Evolutionary conservation across 1,140 invertebrate genomes (phyloP), one percentile per base, ranked within the genome.

Genomic region (Pogonognathellus flavescens): DNA sequence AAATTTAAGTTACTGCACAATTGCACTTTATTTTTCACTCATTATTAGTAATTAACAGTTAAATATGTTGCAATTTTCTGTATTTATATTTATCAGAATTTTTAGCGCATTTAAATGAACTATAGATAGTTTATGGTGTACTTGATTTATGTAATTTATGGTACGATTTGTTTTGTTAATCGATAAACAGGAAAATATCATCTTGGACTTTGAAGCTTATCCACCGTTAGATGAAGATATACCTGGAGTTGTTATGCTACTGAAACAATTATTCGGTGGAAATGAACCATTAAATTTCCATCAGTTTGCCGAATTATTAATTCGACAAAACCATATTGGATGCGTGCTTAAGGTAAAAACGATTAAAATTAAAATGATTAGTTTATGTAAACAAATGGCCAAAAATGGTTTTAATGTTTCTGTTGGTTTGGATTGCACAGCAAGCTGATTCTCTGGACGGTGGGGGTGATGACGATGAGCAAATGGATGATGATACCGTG

Each of bases 321-420:
- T 84, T 9, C 52, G 49, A 16, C 83, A 84, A 18, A 84, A 84
- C 41, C 80, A 84, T 53, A 25, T 84, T 49, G 83, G 83, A 31
- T 80, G 83, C 41, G 83, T 84, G 11, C 70, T 84, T 11, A 84
- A 84, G 83, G 83, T 84, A 66, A 57, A 10, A 41, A 7, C 2
- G 52, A 14, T 81, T 50, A 20, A 5, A 55, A 53, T 20, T 3
- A n/a, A 9, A 18, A 62, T 9, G 1, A 62, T n/a, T 52, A 5
- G 8, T 55, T 55, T 14, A 55, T 55, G 10, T 55, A 55, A 55
- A 55, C 53, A 57, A n/a, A n/a, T n/a, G n/a, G n/a, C n/a, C n/a
- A n/a, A n/a, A n/a, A n/a, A n/a, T n/a, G n/a, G 11, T 14, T 57
- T 57, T 13, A 14, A 57, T 57, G 2, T 57, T 57, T 57, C 11